Evolutionary conservation across 2,113 vertebrate genomes (phyloP).

Genomic region (Corydoras sp.): DNA sequence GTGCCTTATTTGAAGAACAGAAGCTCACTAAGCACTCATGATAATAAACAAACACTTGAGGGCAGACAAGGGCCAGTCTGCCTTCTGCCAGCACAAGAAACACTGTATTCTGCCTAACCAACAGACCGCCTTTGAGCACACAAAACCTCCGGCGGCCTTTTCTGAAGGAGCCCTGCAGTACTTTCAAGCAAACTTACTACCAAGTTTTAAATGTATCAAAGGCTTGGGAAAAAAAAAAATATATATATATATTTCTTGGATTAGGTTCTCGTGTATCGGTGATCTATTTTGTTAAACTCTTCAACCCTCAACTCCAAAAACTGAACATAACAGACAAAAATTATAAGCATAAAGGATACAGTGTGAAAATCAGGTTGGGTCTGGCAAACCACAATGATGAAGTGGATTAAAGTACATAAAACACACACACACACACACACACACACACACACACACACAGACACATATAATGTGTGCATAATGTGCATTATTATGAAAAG

Average conservation of each 20-base stretch:
- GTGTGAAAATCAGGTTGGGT: constrained; percentile 19
- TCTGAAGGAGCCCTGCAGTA: constrained; percentile 15
- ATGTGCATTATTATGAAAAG: background rate
- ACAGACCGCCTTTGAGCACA: constrained; percentile 15
- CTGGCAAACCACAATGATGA: constrained; percentile 29
- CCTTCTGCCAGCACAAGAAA: constrained; percentile 40
- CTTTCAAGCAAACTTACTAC: constrained; percentile 16
- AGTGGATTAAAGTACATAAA: background rate
- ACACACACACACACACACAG: too few relatives aligned
- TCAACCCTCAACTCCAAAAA: constrained; percentile 8
- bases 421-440: too few relatives aligned
- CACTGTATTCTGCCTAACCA: constrained; percentile 33
- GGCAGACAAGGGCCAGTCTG: constrained; percentile 37
- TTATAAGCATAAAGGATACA: constrained; percentile 22
- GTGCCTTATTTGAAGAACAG: constrained; percentile 45
- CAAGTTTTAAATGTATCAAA: constrained; percentile 7
- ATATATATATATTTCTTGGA: constrained; percentile 7
- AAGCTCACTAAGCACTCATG: constrained; percentile 40
- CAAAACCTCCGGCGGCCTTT: constrained; percentile 11
- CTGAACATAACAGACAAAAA: constrained; percentile 22
- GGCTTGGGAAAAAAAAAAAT: background rate
- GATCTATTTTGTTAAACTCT: background rate
- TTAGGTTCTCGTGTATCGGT: background rate
- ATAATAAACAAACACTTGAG: constrained; percentile 49
- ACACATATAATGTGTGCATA: background rate